Evolutionary conservation across 2,113 vertebrate species (phyloP), one percentile per base, ranked within the genome.

Genomic region (Trematocara nigrifrons): DNA sequence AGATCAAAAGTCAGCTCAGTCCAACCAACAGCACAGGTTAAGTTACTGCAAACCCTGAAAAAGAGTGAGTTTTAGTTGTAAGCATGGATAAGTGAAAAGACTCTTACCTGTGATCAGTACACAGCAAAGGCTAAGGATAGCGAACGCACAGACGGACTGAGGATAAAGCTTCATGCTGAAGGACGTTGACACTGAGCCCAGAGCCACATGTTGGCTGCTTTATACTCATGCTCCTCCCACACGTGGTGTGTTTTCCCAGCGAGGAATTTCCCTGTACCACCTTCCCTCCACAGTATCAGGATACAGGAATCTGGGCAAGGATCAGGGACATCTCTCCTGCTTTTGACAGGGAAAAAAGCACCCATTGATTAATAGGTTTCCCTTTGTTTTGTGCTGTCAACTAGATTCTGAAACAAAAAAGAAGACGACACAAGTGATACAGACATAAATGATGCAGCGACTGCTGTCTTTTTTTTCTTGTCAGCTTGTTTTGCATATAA

Each of bases 221-320:
- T 94, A 94, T 94, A 89, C 54, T 42, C 1, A 3, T 11, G 88
- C 93, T 86, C 93, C 95, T 90, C 93, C 93, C 89, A 83, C 86
- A 0, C 78, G 16, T 10, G 15, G 33, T 86, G 94, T 91, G 91
- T 74, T 94, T 95, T 95, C 92, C 94, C 90, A 82, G 86, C 15
- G 5, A 86, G 91, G 91, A 94, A 95, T 89, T 92, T 92, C 94
- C 95, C 95, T 89, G 5, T 66, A 54, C 56, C 83, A 88, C 83
- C 88, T 51, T 93, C 84, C 22, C 40, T 88, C 16, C 49, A 1
- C 22, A 66, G 57, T 45, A 22, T 64, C 2, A 45, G 53, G 59
- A 64, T 16, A 12, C 56, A 47, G 74, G 80, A 79, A 10, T 78
- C 42, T 71, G 80, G 86, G 6, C 52, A 80, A 79, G 59, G 82